A percentile compares a stretch with the other conserved stretches of the same genome.
phyloP scores from a whole-genome alignment of 1,140 invertebrate genomes.

The Plutomurus gul region DNA sequence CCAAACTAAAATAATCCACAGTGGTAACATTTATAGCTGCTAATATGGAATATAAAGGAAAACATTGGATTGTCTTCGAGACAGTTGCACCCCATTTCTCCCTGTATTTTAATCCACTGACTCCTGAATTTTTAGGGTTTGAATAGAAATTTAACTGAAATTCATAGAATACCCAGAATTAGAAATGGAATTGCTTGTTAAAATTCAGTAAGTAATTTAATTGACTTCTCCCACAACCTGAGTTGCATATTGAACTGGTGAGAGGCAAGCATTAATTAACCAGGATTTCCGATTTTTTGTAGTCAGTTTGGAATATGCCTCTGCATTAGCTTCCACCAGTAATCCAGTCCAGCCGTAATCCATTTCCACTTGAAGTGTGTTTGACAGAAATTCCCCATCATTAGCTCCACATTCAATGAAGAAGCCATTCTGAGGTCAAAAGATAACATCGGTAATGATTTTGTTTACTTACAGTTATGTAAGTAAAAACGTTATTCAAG shows the following conservation, averaged over 20 bases:
- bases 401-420: conserved; percentile 58
- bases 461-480: no score
- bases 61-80: conserved; percentile 58
- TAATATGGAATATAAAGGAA: conserved; percentile 61
- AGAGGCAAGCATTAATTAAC: conserved; percentile 59
- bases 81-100: conserved; percentile 52
- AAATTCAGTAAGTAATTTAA: no score
- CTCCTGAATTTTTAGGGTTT: conserved; percentile 14
- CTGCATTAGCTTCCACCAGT: conserved; percentile 62
- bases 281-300: conserved; percentile 55
- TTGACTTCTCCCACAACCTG: no score
- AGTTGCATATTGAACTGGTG: conserved; percentile 57
- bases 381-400: conserved; percentile 57
- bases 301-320: conserved; percentile 49
- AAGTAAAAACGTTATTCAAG: no score
- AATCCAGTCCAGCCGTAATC: conserved; percentile 58
- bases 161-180: not conserved
- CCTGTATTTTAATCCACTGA: conserved; percentile 55
- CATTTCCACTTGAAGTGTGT: conserved; percentile 56
- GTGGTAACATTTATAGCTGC: conserved; percentile 58
- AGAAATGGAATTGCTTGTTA: no score
- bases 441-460: no score
- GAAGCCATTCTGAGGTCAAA: conserved; percentile 56
- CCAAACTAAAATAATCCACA: conserved; percentile 62
- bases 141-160: not conserved